Evolutionary conservation across 2,797 vertebrate genomes (phyloP).

Genomic region (Gymnodraco acuticeps): DNA sequence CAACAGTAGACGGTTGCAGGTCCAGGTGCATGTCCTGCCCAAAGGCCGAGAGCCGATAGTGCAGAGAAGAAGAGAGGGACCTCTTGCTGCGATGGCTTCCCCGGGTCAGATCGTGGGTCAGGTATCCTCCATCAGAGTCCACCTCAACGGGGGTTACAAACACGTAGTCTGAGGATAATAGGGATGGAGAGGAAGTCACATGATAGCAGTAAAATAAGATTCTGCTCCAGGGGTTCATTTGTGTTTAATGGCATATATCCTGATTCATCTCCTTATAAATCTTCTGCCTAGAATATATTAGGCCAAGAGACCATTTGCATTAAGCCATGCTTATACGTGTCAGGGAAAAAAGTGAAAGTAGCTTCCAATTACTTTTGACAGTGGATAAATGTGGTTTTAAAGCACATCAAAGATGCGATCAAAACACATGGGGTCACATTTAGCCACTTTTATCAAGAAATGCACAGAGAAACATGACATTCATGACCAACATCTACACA

Average conservation of each 20-base stretch:
- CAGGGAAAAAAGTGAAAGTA: not conserved
- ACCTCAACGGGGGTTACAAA: slow-evolving; percentile 95
- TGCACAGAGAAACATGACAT: not conserved
- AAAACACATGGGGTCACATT: not conserved
- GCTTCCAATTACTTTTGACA: not conserved
- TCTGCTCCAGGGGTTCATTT: not conserved
- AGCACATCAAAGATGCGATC: not conserved
- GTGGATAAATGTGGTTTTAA: not conserved
- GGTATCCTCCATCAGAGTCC: slow-evolving; percentile 87
- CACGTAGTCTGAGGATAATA: slow-evolving; percentile 88
- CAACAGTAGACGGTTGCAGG: slow-evolving; percentile 88
- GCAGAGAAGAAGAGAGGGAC: slow-evolving; percentile 84
- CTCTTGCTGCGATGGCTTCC: slow-evolving; percentile 87
- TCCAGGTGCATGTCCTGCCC: slow-evolving; percentile 94
- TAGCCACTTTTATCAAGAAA: not conserved
- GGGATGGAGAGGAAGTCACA: not conserved
- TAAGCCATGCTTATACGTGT: not conserved
- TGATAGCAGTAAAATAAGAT: not conserved
- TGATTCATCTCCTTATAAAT: not conserved
- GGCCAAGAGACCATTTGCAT: not conserved
- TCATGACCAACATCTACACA: not conserved
- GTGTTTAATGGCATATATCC: not conserved
- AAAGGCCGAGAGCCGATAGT: slow-evolving; percentile 94
- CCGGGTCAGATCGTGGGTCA: slow-evolving; percentile 90
- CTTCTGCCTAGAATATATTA: not conserved